These are phyloP conservation scores for Dinocampus coccinellae DNA, from an alignment of 2,888 invertebrate genomes.

Conservation along the genomic window DNA sequence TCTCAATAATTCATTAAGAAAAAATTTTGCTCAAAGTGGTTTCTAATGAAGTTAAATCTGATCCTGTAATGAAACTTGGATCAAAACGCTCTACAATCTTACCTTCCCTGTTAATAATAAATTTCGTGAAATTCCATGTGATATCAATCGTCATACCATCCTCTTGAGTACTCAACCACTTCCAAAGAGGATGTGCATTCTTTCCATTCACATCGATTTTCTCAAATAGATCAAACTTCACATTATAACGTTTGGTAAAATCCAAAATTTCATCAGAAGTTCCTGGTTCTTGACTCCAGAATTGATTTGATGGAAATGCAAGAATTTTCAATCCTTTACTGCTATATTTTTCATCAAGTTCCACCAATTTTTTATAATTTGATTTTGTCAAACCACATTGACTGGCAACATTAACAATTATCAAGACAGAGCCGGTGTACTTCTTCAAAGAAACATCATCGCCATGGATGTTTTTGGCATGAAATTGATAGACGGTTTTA, in stretches of 20 bases:
- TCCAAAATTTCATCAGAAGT: conserved; percentile 39
- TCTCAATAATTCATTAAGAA: not conserved
- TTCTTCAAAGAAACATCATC: conserved; percentile 82
- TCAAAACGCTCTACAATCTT: conserved; percentile 75
- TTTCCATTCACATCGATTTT: conserved; percentile 65
- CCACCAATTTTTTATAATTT: conserved; percentile 85
- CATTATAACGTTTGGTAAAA: conserved; percentile 40
- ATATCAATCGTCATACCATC: conserved; percentile 74
- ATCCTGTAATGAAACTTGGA: conserved; percentile 69
- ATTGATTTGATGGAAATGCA: conserved; percentile 81
- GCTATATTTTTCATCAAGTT: conserved; percentile 79
- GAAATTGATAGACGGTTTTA: conserved; percentile 83
- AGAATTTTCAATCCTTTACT: conserved; percentile 76
- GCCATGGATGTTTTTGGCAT: conserved; percentile 86
- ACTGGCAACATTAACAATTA: conserved; percentile 90
- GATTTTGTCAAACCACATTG: conserved; percentile 85
- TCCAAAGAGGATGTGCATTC: conserved; percentile 68
- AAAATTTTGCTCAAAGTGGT: not conserved
- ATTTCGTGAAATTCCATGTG: conserved; percentile 91
- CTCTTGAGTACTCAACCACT: conserved; percentile 65
- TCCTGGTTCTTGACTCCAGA: conserved; percentile 70
- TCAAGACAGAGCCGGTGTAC: conserved; percentile 83
- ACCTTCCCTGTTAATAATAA: conserved; percentile 80
- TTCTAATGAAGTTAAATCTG: conserved; percentile 64
- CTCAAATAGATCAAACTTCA: conserved; percentile 45